phyloP scores from a whole-genome alignment of 1,140 invertebrate species.

The Ylistrum balloti region DNA sequence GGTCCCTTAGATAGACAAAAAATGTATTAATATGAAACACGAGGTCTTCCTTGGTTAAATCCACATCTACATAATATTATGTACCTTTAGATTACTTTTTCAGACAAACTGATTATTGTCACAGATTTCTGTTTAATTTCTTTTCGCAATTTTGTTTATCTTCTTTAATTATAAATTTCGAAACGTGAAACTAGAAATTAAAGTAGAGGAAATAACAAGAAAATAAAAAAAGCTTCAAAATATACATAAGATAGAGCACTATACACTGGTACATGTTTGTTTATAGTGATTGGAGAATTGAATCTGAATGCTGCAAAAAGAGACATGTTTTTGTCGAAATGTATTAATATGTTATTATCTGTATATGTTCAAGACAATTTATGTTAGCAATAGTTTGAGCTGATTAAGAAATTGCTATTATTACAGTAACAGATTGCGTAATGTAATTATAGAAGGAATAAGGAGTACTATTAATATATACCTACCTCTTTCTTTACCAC shows the following conservation, averaged over 20 bases:
- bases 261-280: too few relatives aligned
- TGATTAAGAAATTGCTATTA: slow-evolving; percentile 27
- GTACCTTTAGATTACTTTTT: neutral
- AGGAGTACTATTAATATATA: neutral
- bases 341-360: neutral
- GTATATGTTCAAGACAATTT: neutral
- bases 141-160: neutral
- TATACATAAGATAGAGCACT: neutral
- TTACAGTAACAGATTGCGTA: neutral
- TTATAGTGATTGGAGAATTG: neutral
- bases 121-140: neutral
- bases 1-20: neutral
- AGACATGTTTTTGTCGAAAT: neutral
- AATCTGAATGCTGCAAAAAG: neutral
- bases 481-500: neutral
- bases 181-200: slow-evolving; percentile 15
- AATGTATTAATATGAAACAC: neutral
- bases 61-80: neutral
- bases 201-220: neutral
- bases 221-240: slow-evolving; percentile 29
- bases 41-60: neutral
- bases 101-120: neutral
- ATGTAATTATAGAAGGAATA: neutral
- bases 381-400: neutral
- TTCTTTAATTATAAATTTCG: neutral